Percentiles rank a stretch among this genome's conserved stretches.
Conservation (phyloP, 2,113 vertebrate species). For the human (Homo sapiens) region DNA sequence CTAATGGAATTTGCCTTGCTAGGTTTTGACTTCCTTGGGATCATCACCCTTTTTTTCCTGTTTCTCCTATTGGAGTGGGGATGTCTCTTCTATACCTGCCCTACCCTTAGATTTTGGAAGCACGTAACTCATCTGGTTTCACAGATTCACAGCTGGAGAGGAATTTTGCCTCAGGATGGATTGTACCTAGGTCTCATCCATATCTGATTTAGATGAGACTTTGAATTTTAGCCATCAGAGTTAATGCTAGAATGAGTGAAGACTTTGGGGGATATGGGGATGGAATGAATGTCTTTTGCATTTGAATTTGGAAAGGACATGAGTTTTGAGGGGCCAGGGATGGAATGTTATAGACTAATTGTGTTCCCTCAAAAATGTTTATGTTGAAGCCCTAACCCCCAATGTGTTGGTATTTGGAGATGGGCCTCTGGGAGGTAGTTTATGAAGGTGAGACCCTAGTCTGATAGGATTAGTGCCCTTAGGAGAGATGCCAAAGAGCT, state of each 20-base stretch:
- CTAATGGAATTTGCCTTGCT: background rate
- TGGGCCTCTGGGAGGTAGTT: background rate
- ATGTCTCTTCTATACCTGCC: background rate
- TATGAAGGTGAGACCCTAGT: background rate
- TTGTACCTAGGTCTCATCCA: background rate
- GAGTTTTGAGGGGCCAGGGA: background rate
- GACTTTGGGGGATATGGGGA: background rate
- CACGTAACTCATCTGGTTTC: background rate
- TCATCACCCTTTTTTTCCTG: background rate
- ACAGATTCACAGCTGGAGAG: background rate
- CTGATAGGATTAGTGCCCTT: background rate
- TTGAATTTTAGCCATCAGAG: background rate
- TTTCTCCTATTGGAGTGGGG: background rate
- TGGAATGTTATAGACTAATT: background rate
- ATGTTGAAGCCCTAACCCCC: background rate
- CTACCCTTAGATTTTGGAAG: background rate
- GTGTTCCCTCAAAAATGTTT: background rate
- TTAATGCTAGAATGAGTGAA: constrained; percentile 33
- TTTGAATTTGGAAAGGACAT: background rate
- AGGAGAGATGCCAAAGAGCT: background rate
- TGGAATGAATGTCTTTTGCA: constrained; percentile 11
- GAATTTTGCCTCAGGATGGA: background rate
- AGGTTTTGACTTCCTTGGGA: background rate
- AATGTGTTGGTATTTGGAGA: background rate
- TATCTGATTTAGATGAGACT: background rate